These are phyloP conservation scores for Oplegnathus fasciatus DNA, from an alignment of 2,113 vertebrate genomes.

Conservation along the genomic window DNA sequence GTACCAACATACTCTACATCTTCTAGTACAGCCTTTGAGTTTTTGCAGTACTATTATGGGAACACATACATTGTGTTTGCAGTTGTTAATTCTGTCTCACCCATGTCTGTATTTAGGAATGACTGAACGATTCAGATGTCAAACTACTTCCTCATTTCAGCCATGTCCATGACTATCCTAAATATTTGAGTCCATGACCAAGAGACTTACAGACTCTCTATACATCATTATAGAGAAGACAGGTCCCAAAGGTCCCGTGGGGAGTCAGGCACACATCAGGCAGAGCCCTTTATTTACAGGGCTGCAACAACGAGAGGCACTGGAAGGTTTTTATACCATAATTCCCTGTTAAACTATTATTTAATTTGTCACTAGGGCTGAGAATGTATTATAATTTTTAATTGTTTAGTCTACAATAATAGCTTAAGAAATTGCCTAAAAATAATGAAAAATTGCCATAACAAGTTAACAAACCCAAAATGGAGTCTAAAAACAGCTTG, in stretches of 20 bases:
- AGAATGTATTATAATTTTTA: not conserved
- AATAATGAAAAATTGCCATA: not conserved
- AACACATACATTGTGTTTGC: not conserved
- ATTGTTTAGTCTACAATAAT: not conserved
- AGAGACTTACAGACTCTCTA: conserved; percentile 20
- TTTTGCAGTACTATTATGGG: not conserved
- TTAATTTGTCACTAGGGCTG: not conserved
- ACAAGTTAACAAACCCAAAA: not conserved
- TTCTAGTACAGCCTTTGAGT: not conserved
- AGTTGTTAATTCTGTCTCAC: conserved; percentile 5
- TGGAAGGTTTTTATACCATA: not conserved
- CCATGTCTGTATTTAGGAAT: conserved; percentile 31
- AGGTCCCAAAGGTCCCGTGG: conserved; percentile 28
- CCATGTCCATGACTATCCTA: conserved; percentile 22
- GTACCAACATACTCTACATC: not conserved
- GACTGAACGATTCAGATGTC: conserved; percentile 23
- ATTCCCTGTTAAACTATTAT: not conserved
- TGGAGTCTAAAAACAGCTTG: not conserved
- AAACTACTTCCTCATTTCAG: conserved; percentile 30
- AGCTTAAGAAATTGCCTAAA: not conserved
- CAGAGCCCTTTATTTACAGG: conserved; percentile 18
- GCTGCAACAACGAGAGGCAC: not conserved
- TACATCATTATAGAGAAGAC: conserved; percentile 52
- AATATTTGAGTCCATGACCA: conserved; percentile 23
- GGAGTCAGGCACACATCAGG: not conserved